Evolutionary conservation across 2,113 vertebrate genomes (phyloP).

Genomic region (Nymphicus hollandicus): DNA sequence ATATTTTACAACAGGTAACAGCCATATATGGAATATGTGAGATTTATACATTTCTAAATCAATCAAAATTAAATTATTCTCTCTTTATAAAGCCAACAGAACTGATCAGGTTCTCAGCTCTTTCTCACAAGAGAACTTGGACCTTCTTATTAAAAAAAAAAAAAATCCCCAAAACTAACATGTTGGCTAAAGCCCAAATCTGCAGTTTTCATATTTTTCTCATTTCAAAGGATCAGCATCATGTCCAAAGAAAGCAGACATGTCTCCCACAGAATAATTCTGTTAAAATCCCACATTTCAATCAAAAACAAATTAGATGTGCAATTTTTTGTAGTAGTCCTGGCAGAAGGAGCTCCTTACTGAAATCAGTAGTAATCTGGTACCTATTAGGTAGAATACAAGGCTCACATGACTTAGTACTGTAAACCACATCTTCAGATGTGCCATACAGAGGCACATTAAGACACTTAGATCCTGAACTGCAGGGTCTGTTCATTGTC

Average conservation of each 20-base stretch:
- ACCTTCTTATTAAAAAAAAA: neutral
- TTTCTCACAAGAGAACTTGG: neutral
- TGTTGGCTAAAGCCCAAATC: neutral
- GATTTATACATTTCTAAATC: neutral
- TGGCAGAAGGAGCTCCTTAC: neutral
- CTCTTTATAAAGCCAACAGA: neutral
- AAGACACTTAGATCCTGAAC: rapidly evolving
- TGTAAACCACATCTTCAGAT: neutral
- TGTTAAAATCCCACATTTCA: neutral
- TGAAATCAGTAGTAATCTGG: neutral
- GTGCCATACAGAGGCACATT: neutral
- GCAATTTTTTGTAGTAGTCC: neutral
- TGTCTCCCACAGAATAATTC: neutral
- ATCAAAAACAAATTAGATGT: neutral
- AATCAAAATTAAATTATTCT: neutral
- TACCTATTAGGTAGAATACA: neutral
- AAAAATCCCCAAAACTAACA: neutral
- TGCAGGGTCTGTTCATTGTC: neutral
- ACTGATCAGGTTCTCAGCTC: neutral
- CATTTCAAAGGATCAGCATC: neutral
- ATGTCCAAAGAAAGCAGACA: neutral
- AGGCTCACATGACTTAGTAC: neutral
- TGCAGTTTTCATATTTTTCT: neutral
- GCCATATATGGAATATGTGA: neutral
- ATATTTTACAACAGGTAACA: neutral